Evolutionary conservation across 2,797 vertebrate genomes (phyloP), one percentile per base, ranked within the genome.

Genomic region (Rhabdomys pumilio): DNA sequence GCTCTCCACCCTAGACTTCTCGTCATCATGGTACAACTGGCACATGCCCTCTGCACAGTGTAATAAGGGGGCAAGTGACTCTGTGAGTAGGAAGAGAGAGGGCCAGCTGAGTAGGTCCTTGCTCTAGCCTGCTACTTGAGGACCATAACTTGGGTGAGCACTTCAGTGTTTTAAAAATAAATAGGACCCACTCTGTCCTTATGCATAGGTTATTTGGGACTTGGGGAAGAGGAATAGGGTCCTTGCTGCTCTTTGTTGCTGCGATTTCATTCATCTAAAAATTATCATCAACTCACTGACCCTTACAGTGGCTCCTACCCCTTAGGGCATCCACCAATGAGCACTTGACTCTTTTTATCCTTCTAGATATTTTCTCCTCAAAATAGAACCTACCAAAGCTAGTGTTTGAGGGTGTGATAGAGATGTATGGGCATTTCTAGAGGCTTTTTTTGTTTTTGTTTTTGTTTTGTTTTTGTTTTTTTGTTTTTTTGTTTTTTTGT

Each of bases 31-130:
- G 26, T 50, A 31, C 1, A 7, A 3, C 5, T 4, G 17, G 31
- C 24, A 31, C 19, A 11, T 3, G 29, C 26, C 50, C 47, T 22
- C 3, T 0, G 0, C 34, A 0, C 0, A 29, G 29, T 6, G 34
- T 10, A 13, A 24, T 1, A 22, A 72, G 1, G 38, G 34, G 34
- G 11, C 13, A 2, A 15, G 47, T 2, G 31, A 44, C 55, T 24
- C 50, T 44, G 22, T 4, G 9, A 50, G 57, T 0, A 0, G 3
- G 17, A 76, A 83, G 61, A 55, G 19, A 11, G 13, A 80, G 17
- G 89, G 19, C 20, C 3, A 3, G 6, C 24, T 76, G 31, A 2
- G 34, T 44, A 90, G 1, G 17, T 50, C 19, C 4, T 44, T 1
- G 2, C 20, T 75, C 72, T 38, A 41, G 67, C 2, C 79, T 69